Evolutionary conservation across 2,888 invertebrate species (phyloP).

Genomic region (Graphium colonna): DNA sequence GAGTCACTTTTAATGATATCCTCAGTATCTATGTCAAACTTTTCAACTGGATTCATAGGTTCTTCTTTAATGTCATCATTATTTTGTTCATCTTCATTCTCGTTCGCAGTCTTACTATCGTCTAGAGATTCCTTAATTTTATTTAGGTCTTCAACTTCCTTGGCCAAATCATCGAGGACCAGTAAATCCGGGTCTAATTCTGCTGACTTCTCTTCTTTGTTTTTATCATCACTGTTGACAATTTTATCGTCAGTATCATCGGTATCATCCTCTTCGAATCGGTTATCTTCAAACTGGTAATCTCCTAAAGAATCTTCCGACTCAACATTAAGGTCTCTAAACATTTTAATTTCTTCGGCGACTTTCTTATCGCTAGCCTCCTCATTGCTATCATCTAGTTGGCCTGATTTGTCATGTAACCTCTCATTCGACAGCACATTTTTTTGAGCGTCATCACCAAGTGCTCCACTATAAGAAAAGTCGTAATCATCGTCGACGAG

Average conservation of each 20-base stretch:
- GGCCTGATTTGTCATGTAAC: neutral
- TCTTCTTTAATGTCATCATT: neutral
- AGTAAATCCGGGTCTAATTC: neutral
- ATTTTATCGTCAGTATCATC: slow-evolving; percentile 26
- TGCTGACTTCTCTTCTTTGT: slow-evolving; percentile 6
- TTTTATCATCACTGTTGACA: slow-evolving; percentile 5
- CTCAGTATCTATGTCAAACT: slow-evolving; percentile 10
- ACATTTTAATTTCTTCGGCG: slow-evolving; percentile 16
- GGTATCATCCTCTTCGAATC: slow-evolving; percentile 33
- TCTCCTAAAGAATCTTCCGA: slow-evolving; percentile 33
- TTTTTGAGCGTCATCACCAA: too few relatives aligned
- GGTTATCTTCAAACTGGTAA: slow-evolving; percentile 57
- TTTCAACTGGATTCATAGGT: neutral
- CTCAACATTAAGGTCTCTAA: slow-evolving; percentile 4
- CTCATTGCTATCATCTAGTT: neutral
- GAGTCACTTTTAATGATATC: slow-evolving; percentile 3
- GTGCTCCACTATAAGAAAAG: too few relatives aligned
- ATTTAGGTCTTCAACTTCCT: slow-evolving; percentile 10
- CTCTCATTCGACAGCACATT: too few relatives aligned
- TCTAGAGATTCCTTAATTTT: slow-evolving; percentile 15
- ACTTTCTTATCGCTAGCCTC: slow-evolving; percentile 15
- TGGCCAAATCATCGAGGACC: slow-evolving; percentile 6
- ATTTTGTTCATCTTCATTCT: neutral
- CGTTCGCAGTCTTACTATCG: neutral
- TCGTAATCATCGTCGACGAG: too few relatives aligned